Conservation (phyloP, 2,797 vertebrate species). For the Phrynocephalus guinanensis region DNA sequence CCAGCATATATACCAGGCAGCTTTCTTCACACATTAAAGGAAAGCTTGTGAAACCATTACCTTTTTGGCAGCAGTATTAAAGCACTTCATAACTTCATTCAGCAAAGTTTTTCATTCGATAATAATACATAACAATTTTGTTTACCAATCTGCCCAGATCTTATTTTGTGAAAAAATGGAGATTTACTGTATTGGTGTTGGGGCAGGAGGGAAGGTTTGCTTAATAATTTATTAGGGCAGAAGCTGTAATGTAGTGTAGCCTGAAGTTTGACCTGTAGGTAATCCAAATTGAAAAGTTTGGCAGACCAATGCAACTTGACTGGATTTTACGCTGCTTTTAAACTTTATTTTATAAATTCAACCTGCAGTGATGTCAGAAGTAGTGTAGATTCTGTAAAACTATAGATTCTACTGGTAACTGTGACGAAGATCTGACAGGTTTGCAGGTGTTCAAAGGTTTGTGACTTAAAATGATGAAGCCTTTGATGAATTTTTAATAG, state of each 20-base stretch:
- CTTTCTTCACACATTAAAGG: constrained; percentile 69
- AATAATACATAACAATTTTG: constrained; percentile 51
- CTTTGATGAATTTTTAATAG: constrained; percentile 88
- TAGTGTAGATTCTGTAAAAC: constrained; percentile 63
- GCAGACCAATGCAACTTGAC: constrained; percentile 42
- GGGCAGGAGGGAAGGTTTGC: background rate
- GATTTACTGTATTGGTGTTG: constrained; percentile 38
- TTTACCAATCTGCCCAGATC: constrained; percentile 58
- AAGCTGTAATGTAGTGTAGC: constrained; percentile 53
- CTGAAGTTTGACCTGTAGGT: constrained; percentile 51
- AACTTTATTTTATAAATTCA: constrained; percentile 27
- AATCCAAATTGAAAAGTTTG: constrained; percentile 43
- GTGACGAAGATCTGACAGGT: constrained; percentile 78
- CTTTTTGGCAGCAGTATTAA: constrained; percentile 61
- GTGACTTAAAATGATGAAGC: constrained; percentile 79
- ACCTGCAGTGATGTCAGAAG: constrained; percentile 66
- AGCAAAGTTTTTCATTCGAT: constrained; percentile 5
- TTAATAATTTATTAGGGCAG: constrained; percentile 43
- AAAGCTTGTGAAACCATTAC: constrained; percentile 62
- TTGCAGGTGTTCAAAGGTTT: constrained; percentile 82
- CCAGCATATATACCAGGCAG: constrained; percentile 55
- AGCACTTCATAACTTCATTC: constrained; percentile 31
- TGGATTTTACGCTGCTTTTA: constrained; percentile 36
- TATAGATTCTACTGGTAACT: constrained; percentile 77
- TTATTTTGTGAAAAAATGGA: constrained; percentile 9